A percentile compares a stretch with the other conserved stretches of the same genome.
phyloP scores from a whole-genome alignment of 2,888 invertebrate genomes.

The Xylota sylvarum region DNA sequence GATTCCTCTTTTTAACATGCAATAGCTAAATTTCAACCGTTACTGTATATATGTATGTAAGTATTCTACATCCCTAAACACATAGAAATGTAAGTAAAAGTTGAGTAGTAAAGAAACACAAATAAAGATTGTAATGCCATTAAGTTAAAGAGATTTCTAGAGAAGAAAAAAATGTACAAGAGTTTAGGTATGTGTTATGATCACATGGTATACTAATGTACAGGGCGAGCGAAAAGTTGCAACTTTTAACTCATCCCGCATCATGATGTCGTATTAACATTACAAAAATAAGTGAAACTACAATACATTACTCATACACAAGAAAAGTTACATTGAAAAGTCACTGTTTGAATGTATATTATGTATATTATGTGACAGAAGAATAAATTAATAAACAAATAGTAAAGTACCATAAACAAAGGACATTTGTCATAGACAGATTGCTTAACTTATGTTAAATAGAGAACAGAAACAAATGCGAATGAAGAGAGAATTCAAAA shows the following conservation, averaged over 20 bases:
- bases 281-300: constrained; percentile 48
- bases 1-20: constrained; percentile 39
- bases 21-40: constrained; percentile 17
- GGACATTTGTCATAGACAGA: constrained; percentile 64
- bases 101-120: not conserved
- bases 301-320: constrained; percentile 62
- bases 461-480: constrained; percentile 45
- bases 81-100: constrained; percentile 18
- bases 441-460: constrained; percentile 55
- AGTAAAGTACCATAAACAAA: constrained; percentile 52
- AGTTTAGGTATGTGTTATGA: constrained; percentile 20
- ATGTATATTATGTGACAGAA: constrained; percentile 32
- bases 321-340: constrained; percentile 56
- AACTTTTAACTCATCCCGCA: constrained; percentile 9
- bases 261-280: constrained; percentile 8
- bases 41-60: not conserved
- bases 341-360: constrained; percentile 47
- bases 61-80: constrained; percentile 14
- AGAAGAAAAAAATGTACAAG: constrained; percentile 30
- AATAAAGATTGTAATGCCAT: constrained; percentile 23
- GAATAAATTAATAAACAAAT: constrained; percentile 37
- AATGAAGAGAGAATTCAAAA: constrained; percentile 25
- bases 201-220: constrained; percentile 19
- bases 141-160: constrained; percentile 11
- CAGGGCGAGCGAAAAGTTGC: constrained; percentile 7